Evolutionary conservation across 1,140 invertebrate genomes (phyloP), one percentile per base, ranked within the genome.

Genomic region (Acyrthosiphon pisum): DNA sequence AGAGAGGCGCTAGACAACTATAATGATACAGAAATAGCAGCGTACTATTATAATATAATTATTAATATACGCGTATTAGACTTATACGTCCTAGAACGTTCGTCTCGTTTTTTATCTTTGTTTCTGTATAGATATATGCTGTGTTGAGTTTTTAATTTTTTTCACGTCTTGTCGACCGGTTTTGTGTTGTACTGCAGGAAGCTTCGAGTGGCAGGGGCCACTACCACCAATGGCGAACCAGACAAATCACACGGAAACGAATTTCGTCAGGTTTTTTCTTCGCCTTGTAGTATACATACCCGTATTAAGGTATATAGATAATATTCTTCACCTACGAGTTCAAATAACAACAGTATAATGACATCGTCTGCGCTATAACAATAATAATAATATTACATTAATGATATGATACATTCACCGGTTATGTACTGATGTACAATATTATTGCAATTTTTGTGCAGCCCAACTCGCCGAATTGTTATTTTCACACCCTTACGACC

Each of bases 171-270:
- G 35, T 87, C 44, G 84, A 46, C 84, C 44, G 84, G 30, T 48
- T 87, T 48, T n/a, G 30, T 23, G 48, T 53, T 53, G 8, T 89
- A 88, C 9, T 44, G 83, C 18, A 23, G 18, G 44, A 88, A 88
- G 46, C 46, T 88, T 50, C 86, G n/a, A 46, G 46, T 46, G n/a
- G 86, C 46, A 6, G 30, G 4, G 14, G n/a, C 46, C 30, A 48
- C 84, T 20, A 48, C 86, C 86, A 88, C 86, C 84, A 30, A 46
- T 7, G n/a, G 83, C 26, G 41, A 48, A 20, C 86, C 86, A 50
- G 86, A 88, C 30, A 88, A 88, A 88, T 88, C 50, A 88, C 86
- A 48, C n/a, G n/a, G 46, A 48, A 50, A n/a, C 86, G 18, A 48
- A 50, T 88, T 88, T 88, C 46, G 37, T 30, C 46, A 22, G 86